Percentiles rank a stretch among this genome's conserved stretches.
Conservation (phyloP, 2,113 vertebrate species). For the Chionomys nivalis region DNA sequence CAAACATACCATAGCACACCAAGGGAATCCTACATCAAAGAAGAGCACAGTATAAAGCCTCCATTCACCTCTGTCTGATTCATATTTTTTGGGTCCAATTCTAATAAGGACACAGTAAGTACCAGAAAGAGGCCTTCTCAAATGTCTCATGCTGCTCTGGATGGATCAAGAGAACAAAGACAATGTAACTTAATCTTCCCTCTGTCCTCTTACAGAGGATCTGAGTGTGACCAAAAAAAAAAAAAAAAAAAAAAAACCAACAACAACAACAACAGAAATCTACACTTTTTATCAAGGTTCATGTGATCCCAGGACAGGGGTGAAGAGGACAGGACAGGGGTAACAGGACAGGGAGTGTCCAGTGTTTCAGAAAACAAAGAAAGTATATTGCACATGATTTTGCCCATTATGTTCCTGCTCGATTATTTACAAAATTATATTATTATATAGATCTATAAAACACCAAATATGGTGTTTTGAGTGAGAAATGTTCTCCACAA, state of each 20-base stretch:
- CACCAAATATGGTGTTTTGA: not conserved
- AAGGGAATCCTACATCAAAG: not conserved
- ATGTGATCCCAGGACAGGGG: not conserved
- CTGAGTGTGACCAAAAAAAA: not conserved
- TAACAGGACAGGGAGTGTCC: not conserved
- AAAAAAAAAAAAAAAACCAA: not conserved
- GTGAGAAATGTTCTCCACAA: not conserved
- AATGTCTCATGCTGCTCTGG: not conserved
- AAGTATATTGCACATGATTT: not conserved
- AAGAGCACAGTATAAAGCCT: not conserved
- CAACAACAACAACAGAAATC: not conserved
- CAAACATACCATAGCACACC: too few relatives aligned
- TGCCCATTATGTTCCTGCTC: not conserved
- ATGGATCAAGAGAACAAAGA: not conserved
- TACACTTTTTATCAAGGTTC: not conserved
- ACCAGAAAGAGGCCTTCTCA: not conserved
- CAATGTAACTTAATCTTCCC: rapidly evolving
- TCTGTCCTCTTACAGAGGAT: not conserved
- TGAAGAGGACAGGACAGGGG: not conserved
- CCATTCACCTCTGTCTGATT: not conserved
- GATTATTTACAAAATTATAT: not conserved
- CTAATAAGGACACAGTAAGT: not conserved
- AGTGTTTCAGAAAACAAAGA: not conserved
- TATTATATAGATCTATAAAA: not conserved
- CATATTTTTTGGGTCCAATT: not conserved